phyloP scores from a whole-genome alignment of 1,140 invertebrate species.

The Diabrotica virgifera region DNA sequence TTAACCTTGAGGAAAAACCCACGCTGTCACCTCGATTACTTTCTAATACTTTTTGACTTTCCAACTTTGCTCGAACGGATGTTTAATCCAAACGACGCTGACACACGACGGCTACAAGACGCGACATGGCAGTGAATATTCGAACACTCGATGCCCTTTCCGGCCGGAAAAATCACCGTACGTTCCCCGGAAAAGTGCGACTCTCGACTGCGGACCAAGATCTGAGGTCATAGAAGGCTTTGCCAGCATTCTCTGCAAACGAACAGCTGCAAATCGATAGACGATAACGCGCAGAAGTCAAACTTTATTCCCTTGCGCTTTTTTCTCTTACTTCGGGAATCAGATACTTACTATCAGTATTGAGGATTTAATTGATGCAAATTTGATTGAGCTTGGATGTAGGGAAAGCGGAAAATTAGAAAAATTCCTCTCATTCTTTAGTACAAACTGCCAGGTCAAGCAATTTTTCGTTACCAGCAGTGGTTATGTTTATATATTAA shows the following conservation, averaged over 20 bases:
- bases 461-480: too few species aligned
- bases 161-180: background rate
- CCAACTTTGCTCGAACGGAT: background rate
- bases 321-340: slow-evolving; percentile 10
- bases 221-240: slow-evolving; percentile 17
- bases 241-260: slow-evolving; percentile 18
- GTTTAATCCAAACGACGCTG: background rate
- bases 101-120: slow-evolving; percentile 1
- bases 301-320: slow-evolving; percentile 11
- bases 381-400: background rate
- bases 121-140: slow-evolving; percentile 16
- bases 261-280: slow-evolving; percentile 16
- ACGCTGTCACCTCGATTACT: background rate
- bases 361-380: slow-evolving; percentile 16
- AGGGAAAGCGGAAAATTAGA: background rate
- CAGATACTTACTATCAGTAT: slow-evolving; percentile 11
- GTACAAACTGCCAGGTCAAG: too few species aligned
- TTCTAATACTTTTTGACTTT: background rate
- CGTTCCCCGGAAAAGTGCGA: background rate
- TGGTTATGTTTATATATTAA: too few species aligned
- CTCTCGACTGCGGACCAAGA: slow-evolving; percentile 16
- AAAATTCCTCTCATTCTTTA: too few species aligned
- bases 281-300: slow-evolving; percentile 4
- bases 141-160: slow-evolving; percentile 6
- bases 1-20: background rate